Evolutionary conservation across 2,888 invertebrate species (phyloP), one percentile per base, ranked within the genome.

Genomic region (Drosophila limbata): DNA sequence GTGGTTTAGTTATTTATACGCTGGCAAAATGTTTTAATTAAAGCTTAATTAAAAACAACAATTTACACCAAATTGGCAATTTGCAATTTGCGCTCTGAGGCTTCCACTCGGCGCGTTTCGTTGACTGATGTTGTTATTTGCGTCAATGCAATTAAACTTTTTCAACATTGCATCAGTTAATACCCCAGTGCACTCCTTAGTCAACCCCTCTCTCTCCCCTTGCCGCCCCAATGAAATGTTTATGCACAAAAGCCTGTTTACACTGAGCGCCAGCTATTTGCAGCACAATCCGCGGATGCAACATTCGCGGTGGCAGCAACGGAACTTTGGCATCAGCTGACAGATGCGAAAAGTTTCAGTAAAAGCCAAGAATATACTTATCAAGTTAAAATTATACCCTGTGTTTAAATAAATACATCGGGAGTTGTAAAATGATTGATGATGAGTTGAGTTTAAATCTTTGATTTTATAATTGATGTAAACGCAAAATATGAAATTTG

Each of bases 31-130:
- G 70, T 50, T 84, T 77, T 83, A 83, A 88, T 84, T 79, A 84
- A 84, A 81, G 66, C 79, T 83, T 81, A 84, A 84, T 87, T 75
- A 77, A 87, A 83, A 84, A 68, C 72, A 84, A 85, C 77, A 76
- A 53, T 64, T 77, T 51, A 73, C 61, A 67, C 67, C 68, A 69
- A 87, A 81, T 81, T 83, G 85, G 44, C 85, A 82, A 82, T 79
- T 84, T 81, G 62, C 64, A 69, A 62, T 55, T 71, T 73, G 48
- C 33, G 47, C 51, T 60, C 21, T 50, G 42, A 42, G 44, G 61
- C 64, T 50, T 59, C 60, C 35, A 48, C 42, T 45, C 17, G 31
- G 44, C 51, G 15, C 37, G 35, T 39, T 44, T 52, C 35, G 62
- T 40, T 55, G 37, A 15, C 70, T 57, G 37, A 56, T 64, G 65